These are phyloP conservation scores for Cichlasoma orientale DNA, from an alignment of 2,797 vertebrate species.

Conservation along the genomic window DNA sequence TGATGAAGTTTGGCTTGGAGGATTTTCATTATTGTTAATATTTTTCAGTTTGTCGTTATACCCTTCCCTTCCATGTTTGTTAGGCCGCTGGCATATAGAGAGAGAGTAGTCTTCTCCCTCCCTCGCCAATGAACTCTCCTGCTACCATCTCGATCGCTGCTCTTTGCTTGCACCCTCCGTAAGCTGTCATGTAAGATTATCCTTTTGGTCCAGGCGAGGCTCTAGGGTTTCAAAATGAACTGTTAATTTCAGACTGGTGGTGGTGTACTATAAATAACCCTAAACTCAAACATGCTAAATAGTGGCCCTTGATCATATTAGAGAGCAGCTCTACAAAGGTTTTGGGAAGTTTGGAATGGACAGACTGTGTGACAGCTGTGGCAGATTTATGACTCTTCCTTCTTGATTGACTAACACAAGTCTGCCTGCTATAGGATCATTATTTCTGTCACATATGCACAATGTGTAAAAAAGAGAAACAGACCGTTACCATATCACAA, in stretches of 20 bases:
- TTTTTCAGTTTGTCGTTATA: slow-evolving; percentile 35
- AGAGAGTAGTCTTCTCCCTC: slow-evolving; percentile 29
- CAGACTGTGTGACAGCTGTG: background rate
- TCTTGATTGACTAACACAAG: background rate
- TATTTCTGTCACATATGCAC: background rate
- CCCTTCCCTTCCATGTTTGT: slow-evolving; percentile 20
- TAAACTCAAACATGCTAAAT: slow-evolving; percentile 53
- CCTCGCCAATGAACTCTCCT: slow-evolving; percentile 25
- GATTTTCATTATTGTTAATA: slow-evolving; percentile 20
- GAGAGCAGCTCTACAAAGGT: slow-evolving; percentile 28
- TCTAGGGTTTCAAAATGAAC: slow-evolving; percentile 83
- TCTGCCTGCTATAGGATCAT: background rate
- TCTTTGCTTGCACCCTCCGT: slow-evolving; percentile 63
- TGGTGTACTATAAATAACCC: slow-evolving; percentile 77
- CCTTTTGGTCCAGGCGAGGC: slow-evolving; percentile 68
- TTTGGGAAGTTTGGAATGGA: slow-evolving; percentile 7
- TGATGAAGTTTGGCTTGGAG: background rate
- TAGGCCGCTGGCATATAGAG: slow-evolving; percentile 36
- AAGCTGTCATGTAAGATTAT: slow-evolving; percentile 82
- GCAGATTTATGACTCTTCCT: background rate
- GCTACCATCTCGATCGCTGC: slow-evolving; percentile 49
- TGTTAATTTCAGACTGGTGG: slow-evolving; percentile 79
- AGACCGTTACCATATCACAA: background rate
- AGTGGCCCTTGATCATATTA: slow-evolving; percentile 44
- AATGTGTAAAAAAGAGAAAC: background rate